Evolutionary conservation across 2,888 invertebrate species (phyloP).

Genomic region (Galeopsomyia nigrocyanea): DNA sequence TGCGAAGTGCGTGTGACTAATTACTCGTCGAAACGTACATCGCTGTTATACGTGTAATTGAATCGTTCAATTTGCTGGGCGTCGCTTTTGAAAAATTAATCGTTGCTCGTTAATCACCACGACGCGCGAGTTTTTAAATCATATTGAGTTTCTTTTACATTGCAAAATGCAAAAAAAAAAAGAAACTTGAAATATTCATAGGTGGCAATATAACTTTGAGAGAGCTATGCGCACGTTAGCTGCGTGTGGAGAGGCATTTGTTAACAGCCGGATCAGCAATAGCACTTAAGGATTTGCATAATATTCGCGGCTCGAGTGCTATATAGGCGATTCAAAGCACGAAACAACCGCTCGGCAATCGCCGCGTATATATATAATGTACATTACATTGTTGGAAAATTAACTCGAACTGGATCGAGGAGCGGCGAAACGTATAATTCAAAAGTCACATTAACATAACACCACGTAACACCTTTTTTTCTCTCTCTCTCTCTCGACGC

Average conservation of each 20-base stretch:
- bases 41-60: neutral
- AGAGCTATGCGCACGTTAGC: neutral
- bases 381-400: slow-evolving; percentile 22
- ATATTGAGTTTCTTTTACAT: slow-evolving; percentile 5
- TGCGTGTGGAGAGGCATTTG: slow-evolving; percentile 10
- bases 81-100: slow-evolving; percentile 5
- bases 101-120: too few relatives aligned
- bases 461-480: too few relatives aligned
- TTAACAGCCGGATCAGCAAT: slow-evolving; percentile 32
- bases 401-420: slow-evolving; percentile 18
- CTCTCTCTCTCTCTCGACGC: too few relatives aligned
- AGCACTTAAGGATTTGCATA: slow-evolving; percentile 32
- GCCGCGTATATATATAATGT: slow-evolving; percentile 10
- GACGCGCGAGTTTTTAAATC: too few relatives aligned
- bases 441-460: too few relatives aligned
- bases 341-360: too few relatives aligned
- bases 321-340: neutral
- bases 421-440: slow-evolving; percentile 4
- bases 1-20: neutral
- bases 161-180: too few relatives aligned
- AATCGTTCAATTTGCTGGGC: neutral
- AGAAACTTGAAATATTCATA: slow-evolving; percentile 29
- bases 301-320: slow-evolving; percentile 14
- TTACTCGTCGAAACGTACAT: neutral
- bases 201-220: slow-evolving; percentile 33